phyloP scores from a whole-genome alignment of 2,888 invertebrate species.

The Timema cristinae region DNA sequence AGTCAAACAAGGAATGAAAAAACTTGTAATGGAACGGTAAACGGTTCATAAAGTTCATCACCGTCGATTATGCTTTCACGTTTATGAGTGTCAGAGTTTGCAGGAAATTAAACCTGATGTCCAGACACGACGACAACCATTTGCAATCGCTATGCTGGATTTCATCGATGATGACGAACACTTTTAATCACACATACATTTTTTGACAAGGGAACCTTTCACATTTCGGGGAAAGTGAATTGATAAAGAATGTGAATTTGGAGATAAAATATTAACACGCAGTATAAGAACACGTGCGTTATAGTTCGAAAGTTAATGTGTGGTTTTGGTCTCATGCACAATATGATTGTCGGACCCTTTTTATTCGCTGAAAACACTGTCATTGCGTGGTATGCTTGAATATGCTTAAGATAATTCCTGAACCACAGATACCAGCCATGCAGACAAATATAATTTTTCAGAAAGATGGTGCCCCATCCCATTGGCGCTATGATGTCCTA shows the following conservation, averaged over 20 bases:
- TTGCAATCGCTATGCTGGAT: neutral
- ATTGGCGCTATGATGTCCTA: neutral
- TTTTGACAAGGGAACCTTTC: neutral
- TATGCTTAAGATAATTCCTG: neutral
- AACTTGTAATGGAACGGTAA: too few relatives aligned
- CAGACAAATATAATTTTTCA: neutral
- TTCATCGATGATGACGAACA: neutral
- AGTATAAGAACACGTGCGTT: neutral
- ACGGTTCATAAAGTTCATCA: too few relatives aligned
- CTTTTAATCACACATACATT: neutral
- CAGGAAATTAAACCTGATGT: too few relatives aligned
- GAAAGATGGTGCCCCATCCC: neutral
- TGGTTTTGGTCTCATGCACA: neutral
- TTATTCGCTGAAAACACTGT: neutral
- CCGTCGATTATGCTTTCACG: too few relatives aligned
- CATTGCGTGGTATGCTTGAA: neutral
- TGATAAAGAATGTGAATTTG: neutral
- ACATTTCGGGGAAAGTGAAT: neutral
- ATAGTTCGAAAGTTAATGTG: constrained; percentile 8
- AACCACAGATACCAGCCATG: neutral
- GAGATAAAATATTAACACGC: neutral
- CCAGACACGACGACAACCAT: neutral
- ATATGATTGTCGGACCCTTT: neutral
- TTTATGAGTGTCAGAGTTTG: too few relatives aligned
- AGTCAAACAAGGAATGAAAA: too few relatives aligned